These are phyloP conservation scores for Cetonia aurata DNA, from an alignment of 2,888 invertebrate genomes.

Conservation along the genomic window DNA sequence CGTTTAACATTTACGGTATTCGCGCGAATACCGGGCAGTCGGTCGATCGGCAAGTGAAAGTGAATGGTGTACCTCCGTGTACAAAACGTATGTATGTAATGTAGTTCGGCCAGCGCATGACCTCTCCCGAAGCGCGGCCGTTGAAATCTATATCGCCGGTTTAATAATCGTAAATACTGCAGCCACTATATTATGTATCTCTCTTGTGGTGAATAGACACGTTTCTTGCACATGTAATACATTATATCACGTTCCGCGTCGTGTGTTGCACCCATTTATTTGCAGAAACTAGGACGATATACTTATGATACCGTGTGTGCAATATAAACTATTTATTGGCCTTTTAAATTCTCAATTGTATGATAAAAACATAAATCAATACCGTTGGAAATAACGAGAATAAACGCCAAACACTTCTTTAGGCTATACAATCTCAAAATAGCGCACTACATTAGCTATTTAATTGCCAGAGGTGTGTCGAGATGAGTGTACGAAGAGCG, in stretches of 20 bases:
- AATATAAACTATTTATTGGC: constrained; percentile 12
- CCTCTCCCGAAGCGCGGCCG: constrained; percentile 19
- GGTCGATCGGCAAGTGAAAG: constrained; percentile 27
- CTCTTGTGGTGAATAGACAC: constrained; percentile 29
- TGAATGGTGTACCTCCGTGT: constrained; percentile 4
- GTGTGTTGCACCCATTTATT: constrained; percentile 19
- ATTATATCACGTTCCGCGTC: constrained; percentile 30
- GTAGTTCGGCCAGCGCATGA: constrained; percentile 23
- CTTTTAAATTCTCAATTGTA: background rate
- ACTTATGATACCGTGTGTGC: constrained; percentile 6
- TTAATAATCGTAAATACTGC: constrained; percentile 26
- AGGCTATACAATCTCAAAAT: no score
- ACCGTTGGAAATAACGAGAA: no score
- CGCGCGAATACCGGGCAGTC: constrained; percentile 6
- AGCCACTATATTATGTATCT: constrained; percentile 15
- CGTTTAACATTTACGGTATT: constrained; percentile 5
- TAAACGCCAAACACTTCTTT: no score
- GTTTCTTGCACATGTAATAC: constrained; percentile 26
- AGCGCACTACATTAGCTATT: no score
- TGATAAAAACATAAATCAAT: no score
- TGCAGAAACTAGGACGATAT: constrained; percentile 31
- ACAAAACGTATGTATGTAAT: constrained; percentile 2
- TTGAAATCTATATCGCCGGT: constrained; percentile 17
- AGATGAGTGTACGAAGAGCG: no score
- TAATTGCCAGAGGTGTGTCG: no score